These are phyloP conservation scores for Drosophila oshimai DNA, from an alignment of 1,140 invertebrate species.

Conservation along the genomic window DNA sequence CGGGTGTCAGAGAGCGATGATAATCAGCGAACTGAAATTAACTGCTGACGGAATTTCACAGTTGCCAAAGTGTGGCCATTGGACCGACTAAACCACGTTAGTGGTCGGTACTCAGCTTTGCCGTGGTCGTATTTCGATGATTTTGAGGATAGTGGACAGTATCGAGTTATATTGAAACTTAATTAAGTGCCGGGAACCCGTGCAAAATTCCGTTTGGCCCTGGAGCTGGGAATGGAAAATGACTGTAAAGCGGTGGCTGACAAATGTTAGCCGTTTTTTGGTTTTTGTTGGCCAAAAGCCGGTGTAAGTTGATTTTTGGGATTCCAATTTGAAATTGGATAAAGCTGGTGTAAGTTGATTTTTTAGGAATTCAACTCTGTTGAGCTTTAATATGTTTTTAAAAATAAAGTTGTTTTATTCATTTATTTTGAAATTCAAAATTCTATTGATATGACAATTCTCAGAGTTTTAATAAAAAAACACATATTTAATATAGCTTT, in stretches of 20 bases:
- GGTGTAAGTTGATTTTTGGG: conserved; percentile 27
- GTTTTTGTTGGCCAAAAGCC: conserved; percentile 20
- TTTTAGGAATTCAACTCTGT: too few relatives aligned
- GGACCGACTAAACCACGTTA: conserved; percentile 49
- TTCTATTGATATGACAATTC: too few relatives aligned
- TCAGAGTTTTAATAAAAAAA: too few relatives aligned
- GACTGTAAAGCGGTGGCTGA: conserved; percentile 37
- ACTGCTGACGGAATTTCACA: conserved; percentile 36
- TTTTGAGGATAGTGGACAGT: conserved; percentile 11
- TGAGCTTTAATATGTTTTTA: too few relatives aligned
- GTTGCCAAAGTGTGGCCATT: neutral
- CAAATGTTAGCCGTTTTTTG: conserved; percentile 55
- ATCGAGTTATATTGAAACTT: conserved; percentile 61
- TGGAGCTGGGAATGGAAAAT: conserved; percentile 15
- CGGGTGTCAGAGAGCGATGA: conserved; percentile 6
- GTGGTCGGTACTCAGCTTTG: conserved; percentile 63
- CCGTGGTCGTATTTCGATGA: conserved; percentile 44
- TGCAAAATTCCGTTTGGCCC: neutral
- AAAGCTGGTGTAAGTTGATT: neutral
- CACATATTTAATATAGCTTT: too few relatives aligned
- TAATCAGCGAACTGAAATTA: conserved; percentile 65
- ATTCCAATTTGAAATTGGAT: neutral
- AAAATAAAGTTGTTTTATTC: too few relatives aligned
- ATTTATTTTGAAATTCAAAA: too few relatives aligned
- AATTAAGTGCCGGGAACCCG: conserved; percentile 58